These are phyloP conservation scores for Sesamia nonagrioides DNA, from an alignment of 1,140 invertebrate species.

Conservation along the genomic window DNA sequence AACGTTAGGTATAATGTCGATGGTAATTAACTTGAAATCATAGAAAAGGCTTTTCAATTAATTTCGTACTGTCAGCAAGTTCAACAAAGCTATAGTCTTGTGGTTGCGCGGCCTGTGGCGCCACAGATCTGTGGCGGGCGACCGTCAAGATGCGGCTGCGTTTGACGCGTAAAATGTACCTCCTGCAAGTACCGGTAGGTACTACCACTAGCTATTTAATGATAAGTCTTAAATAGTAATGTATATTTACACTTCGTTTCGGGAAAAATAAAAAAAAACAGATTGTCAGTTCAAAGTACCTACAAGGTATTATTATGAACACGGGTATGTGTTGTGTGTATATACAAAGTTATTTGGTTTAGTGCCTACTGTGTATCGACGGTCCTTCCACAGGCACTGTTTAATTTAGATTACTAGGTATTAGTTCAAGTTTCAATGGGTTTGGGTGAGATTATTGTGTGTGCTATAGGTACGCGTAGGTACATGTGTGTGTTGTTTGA, in stretches of 20 bases:
- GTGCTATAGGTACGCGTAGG: background rate
- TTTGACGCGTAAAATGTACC: conserved; percentile 4
- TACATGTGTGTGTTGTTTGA: conserved; percentile 8
- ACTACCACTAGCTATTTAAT: conserved; percentile 36
- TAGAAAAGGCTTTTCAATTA: conserved; percentile 23
- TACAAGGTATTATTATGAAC: conserved; percentile 8
- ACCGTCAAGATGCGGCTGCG: conserved; percentile 35
- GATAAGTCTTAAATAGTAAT: conserved; percentile 44
- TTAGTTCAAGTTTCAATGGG: conserved; percentile 31
- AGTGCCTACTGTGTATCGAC: background rate
- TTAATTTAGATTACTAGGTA: conserved; percentile 51
- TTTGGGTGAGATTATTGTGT: conserved; percentile 33
- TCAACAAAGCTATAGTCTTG: conserved; percentile 33
- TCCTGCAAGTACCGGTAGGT: background rate
- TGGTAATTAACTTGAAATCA: conserved; percentile 6
- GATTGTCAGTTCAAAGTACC: conserved; percentile 18
- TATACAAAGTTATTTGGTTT: background rate
- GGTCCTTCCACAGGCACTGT: conserved; percentile 20
- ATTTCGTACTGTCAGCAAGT: conserved; percentile 14
- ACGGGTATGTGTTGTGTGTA: background rate
- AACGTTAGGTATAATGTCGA: background rate
- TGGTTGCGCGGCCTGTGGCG: conserved; percentile 3
- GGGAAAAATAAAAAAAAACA: conserved; percentile 21
- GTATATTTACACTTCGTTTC: conserved; percentile 27
- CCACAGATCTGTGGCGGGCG: background rate